phyloP scores from a whole-genome alignment of 2,113 vertebrate species.

The Scopus umbretta region DNA sequence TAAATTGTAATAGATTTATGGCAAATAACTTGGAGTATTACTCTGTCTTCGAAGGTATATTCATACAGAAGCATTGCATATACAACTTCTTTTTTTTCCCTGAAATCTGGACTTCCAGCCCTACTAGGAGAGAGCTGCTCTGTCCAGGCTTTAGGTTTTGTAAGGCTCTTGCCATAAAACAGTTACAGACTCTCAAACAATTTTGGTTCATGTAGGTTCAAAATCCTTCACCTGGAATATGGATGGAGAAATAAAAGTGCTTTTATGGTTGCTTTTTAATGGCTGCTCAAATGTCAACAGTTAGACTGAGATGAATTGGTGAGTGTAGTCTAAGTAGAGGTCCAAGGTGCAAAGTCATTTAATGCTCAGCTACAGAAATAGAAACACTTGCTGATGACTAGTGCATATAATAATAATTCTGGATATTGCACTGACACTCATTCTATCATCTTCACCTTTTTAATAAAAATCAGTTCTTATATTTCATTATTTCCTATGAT shows the following conservation, averaged over 20 bases:
- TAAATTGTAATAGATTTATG: not conserved
- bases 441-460: not conserved
- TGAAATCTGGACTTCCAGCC: not conserved
- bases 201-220: not conserved
- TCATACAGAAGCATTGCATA: not conserved
- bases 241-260: not conserved
- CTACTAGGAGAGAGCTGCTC: not conserved
- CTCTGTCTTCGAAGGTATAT: not conserved
- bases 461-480: not conserved
- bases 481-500: not conserved
- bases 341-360: conserved; percentile 36
- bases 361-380: not conserved
- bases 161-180: not conserved
- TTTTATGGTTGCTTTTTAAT: not conserved
- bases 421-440: not conserved
- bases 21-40: not conserved
- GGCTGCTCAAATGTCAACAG: not conserved
- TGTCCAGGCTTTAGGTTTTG: not conserved
- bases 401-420: not conserved
- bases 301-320: not conserved
- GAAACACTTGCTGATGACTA: not conserved
- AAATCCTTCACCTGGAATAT: not conserved
- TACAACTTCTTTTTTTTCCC: not conserved
- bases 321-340: not conserved
- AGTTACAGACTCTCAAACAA: not conserved